Conservation (phyloP, 1,140 invertebrate genomes). For the Drosophila seguyi region DNA sequence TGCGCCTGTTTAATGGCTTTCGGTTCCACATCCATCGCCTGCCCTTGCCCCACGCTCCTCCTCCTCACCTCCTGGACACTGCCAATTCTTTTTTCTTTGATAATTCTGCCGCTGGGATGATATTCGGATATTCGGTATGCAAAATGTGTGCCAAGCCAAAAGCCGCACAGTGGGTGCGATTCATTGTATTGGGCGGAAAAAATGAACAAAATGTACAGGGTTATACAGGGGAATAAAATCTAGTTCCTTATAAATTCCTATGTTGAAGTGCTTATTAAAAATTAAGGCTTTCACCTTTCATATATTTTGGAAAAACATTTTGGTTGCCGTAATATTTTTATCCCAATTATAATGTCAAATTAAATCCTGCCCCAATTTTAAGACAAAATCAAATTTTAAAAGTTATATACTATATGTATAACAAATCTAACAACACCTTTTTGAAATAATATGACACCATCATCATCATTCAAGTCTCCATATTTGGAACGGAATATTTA, state of each 20-base stretch:
- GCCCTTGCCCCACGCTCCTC: not conserved
- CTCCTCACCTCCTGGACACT: constrained; percentile 10
- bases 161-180: constrained; percentile 25
- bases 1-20: constrained; percentile 40
- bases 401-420: not conserved
- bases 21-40: constrained; percentile 31
- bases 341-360: not conserved
- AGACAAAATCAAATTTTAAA: not conserved
- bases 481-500: constrained; percentile 4
- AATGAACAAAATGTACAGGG: too few species aligned
- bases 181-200: not conserved
- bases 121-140: constrained; percentile 55
- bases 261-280: not conserved
- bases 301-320: not conserved
- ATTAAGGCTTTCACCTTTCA: not conserved
- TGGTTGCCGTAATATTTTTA: not conserved
- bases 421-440: not conserved
- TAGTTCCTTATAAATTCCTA: too few species aligned
- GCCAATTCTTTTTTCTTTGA: constrained; percentile 44
- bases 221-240: not conserved
- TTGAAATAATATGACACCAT: not conserved
- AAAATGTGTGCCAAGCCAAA: constrained; percentile 76
- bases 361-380: not conserved
- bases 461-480: not conserved
- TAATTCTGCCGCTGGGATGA: constrained; percentile 63